Evolutionary conservation across 2,113 vertebrate species (phyloP), one percentile per base, ranked within the genome.

Genomic region (Calidris pygmaea): DNA sequence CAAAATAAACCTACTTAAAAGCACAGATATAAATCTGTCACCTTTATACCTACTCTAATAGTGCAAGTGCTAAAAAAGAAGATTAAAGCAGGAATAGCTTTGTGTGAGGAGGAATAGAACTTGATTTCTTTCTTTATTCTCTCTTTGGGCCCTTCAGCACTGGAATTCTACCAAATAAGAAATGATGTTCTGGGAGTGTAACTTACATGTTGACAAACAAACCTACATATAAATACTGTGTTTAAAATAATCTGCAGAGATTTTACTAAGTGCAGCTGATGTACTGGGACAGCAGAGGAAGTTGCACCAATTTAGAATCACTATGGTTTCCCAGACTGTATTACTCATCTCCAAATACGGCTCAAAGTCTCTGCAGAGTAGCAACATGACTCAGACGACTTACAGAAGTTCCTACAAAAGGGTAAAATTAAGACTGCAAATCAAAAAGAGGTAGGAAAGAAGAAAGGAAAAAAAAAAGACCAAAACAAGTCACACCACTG

Each of bases 351-450:
- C 50, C 56, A 85, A 37, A 88, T 80, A 81, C 4, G 41, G n/a
- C 34, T 85, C 52, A 58, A 73, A 89, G 62, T 87, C 81, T 87
- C 89, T 72, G 43, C 39, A 73, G 90, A 90, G 39, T 37, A 91
- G n/a, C 70, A 90, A 58, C 50, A 45, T 88, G 93, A 95, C 37
- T 95, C 85, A 95, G 48, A 76, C 1, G 2, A 59, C 52, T 96
- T 95, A 70, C 45, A 93, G 45, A 94, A 91, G 53, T 76, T 94
- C 45, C 26, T 82, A 35, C 48, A 75, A 83, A 58, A 26, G 30
- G 26, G 29, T 67, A 75, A 83, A 76, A 93, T 65, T 66, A 92
- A 91, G 70, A 62, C 45, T 72, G 70, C 52, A 95, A 92, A 94
- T 91, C 50, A 90, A 90, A 82, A 11, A 68, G 12, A 50, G 7